phyloP scores from a whole-genome alignment of 2,888 invertebrate species.

The Oegoconia quadripuncta region DNA sequence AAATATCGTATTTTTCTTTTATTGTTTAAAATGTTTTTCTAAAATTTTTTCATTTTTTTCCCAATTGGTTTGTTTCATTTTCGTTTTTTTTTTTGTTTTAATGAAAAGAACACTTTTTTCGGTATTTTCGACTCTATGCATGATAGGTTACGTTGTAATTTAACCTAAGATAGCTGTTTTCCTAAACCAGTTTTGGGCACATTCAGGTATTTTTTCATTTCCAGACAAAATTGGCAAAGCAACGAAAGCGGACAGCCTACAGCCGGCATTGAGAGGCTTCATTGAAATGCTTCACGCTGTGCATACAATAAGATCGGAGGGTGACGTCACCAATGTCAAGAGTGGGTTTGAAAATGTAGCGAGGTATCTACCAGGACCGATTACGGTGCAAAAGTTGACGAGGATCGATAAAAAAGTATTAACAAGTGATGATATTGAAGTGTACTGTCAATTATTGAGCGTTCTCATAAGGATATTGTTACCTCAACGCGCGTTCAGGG shows the following conservation, averaged over 20 bases:
- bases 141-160: not conserved
- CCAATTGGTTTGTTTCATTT: not conserved
- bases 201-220: slow-evolving; percentile 68
- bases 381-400: slow-evolving; percentile 83
- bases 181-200: slow-evolving; percentile 64
- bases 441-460: slow-evolving; percentile 74
- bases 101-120: too few relatives aligned
- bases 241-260: slow-evolving; percentile 23
- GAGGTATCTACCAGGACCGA: slow-evolving; percentile 72
- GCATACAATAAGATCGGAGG: slow-evolving; percentile 45
- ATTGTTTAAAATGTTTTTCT: not conserved
- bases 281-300: slow-evolving; percentile 45
- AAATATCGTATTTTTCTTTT: too few relatives aligned
- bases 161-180: too few relatives aligned
- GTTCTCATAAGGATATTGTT: slow-evolving; percentile 69
- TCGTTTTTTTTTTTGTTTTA: slow-evolving; percentile 4
- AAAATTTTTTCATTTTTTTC: not conserved
- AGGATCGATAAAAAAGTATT: slow-evolving; percentile 62
- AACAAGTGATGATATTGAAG: slow-evolving; percentile 48
- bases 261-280: slow-evolving; percentile 39
- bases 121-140: too few relatives aligned
- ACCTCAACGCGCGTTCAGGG: slow-evolving; percentile 79
- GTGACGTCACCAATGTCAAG: slow-evolving; percentile 38
- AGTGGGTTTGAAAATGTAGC: slow-evolving; percentile 26
- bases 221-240: slow-evolving; percentile 34